phyloP scores from a whole-genome alignment of 2,113 vertebrate genomes.

The Istiophorus platypterus region DNA sequence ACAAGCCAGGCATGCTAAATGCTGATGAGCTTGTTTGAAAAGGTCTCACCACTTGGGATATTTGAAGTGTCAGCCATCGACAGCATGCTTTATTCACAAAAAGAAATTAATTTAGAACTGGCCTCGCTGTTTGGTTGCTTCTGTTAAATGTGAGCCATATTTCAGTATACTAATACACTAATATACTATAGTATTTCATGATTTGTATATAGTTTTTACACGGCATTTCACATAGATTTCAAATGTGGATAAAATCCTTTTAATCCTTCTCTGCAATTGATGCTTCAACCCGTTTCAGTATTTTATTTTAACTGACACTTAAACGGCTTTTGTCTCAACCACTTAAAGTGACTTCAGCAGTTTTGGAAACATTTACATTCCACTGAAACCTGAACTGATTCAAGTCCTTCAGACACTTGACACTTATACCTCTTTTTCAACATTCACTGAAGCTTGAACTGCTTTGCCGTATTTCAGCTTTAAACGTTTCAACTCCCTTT shows the following conservation, averaged over 20 bases:
- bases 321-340: background rate
- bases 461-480: background rate
- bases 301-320: background rate
- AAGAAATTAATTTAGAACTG: conserved; percentile 14
- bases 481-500: background rate
- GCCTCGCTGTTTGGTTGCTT: background rate
- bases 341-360: background rate
- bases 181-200: background rate
- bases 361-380: background rate
- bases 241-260: background rate
- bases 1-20: conserved; percentile 73
- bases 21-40: conserved; percentile 80
- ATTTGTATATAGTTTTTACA: background rate
- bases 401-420: no score
- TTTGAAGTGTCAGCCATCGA: conserved; percentile 64
- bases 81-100: conserved; percentile 56
- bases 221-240: background rate
- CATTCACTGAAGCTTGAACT: background rate
- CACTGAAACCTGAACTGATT: background rate
- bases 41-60: conserved; percentile 81
- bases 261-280: background rate
- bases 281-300: background rate
- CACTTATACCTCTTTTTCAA: background rate
- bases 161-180: background rate
- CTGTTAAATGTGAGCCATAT: conserved; percentile 15